Evolutionary conservation across 2,888 invertebrate genomes (phyloP).

Genomic region (Galerucella nymphaeae): DNA sequence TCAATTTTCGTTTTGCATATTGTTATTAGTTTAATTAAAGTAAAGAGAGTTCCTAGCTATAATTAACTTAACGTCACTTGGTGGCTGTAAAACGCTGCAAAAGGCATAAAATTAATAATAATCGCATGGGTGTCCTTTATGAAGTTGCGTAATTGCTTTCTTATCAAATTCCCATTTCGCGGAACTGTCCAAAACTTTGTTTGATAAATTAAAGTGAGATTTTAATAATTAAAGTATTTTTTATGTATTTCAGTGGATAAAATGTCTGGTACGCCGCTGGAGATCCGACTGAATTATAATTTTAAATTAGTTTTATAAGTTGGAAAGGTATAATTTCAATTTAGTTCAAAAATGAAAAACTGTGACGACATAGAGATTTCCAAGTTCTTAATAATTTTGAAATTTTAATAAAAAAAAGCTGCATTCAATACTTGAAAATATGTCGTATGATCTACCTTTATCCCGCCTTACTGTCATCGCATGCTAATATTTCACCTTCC

Average conservation of each 20-base stretch:
- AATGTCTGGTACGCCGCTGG: too few species aligned
- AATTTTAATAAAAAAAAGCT: too few species aligned
- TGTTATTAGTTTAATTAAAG: constrained; percentile 36
- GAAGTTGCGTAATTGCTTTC: too few species aligned
- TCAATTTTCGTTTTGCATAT: constrained; percentile 26
- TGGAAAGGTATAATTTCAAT: constrained; percentile 26
- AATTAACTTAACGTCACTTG: constrained; percentile 35
- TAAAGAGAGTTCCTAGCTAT: constrained; percentile 22
- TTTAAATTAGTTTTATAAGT: constrained; percentile 31
- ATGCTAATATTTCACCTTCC: constrained; percentile 49
- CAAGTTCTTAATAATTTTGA: background rate
- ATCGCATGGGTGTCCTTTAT: constrained; percentile 10
- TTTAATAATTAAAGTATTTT: too few species aligned
- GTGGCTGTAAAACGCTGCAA: constrained; percentile 31
- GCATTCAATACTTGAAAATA: too few species aligned
- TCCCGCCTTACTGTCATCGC: constrained; percentile 47
- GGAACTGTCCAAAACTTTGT: too few species aligned
- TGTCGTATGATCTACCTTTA: constrained; percentile 40
- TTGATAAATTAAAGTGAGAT: too few species aligned
- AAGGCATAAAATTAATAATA: constrained; percentile 36
- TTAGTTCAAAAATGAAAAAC: constrained; percentile 9
- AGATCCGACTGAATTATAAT: constrained; percentile 29
- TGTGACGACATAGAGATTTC: background rate
- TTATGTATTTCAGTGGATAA: too few species aligned
- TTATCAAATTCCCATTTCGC: too few species aligned